These are phyloP conservation scores for Anorthoa munda DNA, from an alignment of 2,888 invertebrate species.

Conservation along the genomic window DNA sequence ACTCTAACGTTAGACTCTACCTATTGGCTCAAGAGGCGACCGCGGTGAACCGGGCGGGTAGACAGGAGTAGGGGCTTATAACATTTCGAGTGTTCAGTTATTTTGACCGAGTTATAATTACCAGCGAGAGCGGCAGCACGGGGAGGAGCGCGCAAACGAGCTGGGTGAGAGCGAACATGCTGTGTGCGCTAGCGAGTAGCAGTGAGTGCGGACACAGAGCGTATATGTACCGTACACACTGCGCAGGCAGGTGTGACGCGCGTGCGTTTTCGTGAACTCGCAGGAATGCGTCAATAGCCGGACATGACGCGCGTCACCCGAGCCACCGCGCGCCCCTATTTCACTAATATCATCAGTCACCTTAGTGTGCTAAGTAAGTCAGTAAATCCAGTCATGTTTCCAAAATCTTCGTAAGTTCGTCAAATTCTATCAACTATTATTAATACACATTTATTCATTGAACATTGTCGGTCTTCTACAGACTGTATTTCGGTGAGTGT, in stretches of 20 bases:
- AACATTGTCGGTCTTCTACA: too few species aligned
- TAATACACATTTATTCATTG: too few species aligned
- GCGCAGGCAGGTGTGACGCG: slow-evolving; percentile 1
- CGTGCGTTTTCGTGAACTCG: not conserved
- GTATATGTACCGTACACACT: too few species aligned
- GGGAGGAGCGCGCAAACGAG: not conserved
- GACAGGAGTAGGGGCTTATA: too few species aligned
- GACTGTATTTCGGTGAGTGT: too few species aligned
- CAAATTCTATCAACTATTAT: not conserved
- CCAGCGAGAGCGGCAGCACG: not conserved
- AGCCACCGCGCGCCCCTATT: not conserved
- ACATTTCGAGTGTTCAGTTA: too few species aligned
- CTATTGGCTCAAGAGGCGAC: too few species aligned
- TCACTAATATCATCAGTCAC: slow-evolving; percentile 5
- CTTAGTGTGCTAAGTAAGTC: not conserved
- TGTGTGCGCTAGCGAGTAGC: not conserved
- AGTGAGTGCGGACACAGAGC: not conserved
- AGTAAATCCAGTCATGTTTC: not conserved
- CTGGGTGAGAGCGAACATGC: slow-evolving; percentile 1
- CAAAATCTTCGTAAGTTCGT: not conserved
- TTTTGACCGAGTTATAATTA: not conserved
- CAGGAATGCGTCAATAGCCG: slow-evolving; percentile 28
- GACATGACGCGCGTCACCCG: not conserved
- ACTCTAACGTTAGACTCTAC: too few species aligned
- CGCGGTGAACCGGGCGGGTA: too few species aligned